Base-by-base conservation (phyloP, 2,797 vertebrate species). In the Tokudaia tokunoshimensis region DNA sequence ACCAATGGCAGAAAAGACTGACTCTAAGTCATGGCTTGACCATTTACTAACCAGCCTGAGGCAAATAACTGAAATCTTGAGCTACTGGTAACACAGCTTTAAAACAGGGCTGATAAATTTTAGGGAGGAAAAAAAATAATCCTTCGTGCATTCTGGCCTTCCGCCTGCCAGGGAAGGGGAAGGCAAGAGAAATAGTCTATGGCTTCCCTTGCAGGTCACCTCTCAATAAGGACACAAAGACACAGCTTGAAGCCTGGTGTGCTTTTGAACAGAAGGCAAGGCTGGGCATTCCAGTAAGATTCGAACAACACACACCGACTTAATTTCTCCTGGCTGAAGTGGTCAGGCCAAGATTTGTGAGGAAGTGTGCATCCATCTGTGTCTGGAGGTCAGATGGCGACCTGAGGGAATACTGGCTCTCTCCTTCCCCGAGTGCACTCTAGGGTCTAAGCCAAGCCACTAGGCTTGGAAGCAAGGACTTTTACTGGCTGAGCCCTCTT, bases 251-350 rank as follows among this genome's bases (percentile, higher is more conserved):
- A 55, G 80, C 52, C 76, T 24, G 0, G 6, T 10, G 15, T 59
- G 29, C 50, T 78, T 37, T 5, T 14, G 76, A 50, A 82, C 26
- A 12, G n/a, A 50, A 24, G 90, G 65, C 24, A 55, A 14, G 34
- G 89, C 70, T 89, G 92, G 24, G 76, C 8, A 44, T 63, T 55
- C n/a, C 84, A 84, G 47, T 81, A 50, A 96, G 92, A 96, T 89
- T 81, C 90, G 78, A 92, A 93, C 94, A 75, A 97, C 96, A 97
- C 96, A 57, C 65, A 98, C 17, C 12, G 92, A 90, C 94, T 92
- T 98, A 98, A 98, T 97, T 98, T 98, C 98, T 96, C 97, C 96
- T 98, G 98, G 98, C 91, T 97, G 96, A 98, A 98, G 97, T 84
- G 41, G 85, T 98, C 96, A 98, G 97, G 91, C 29, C 97, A 97